These are phyloP conservation scores for Brachionus asplanchnoidis DNA, from an alignment of 1,140 invertebrate species.

Conservation along the genomic window DNA sequence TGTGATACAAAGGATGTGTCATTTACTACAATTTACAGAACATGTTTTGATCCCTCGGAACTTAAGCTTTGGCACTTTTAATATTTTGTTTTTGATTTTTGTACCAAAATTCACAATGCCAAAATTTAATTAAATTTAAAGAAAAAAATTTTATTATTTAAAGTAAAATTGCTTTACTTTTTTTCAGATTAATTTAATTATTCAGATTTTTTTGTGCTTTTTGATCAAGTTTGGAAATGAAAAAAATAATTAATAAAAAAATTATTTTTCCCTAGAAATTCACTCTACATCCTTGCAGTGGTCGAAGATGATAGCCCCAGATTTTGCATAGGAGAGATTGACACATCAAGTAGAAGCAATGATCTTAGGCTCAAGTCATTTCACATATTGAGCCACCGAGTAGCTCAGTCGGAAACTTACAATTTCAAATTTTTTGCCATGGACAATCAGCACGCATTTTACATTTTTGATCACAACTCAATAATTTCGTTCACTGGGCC, in stretches of 20 bases:
- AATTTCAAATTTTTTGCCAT: slow-evolving; percentile 14
- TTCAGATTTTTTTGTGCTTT: neutral
- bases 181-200: too few species aligned
- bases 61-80: too few species aligned
- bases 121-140: too few species aligned
- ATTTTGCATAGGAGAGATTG: slow-evolving; percentile 30
- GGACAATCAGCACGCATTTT: slow-evolving; percentile 32
- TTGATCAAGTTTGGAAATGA: neutral
- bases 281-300: slow-evolving; percentile 12
- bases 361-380: neutral
- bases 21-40: too few species aligned
- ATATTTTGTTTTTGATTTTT: too few species aligned
- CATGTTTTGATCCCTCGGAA: too few species aligned
- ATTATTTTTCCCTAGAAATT: neutral
- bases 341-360: neutral
- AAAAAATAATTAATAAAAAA: neutral
- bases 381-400: neutral
- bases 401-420: neutral
- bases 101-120: too few species aligned
- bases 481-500: slow-evolving; percentile 34
- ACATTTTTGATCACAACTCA: slow-evolving; percentile 4
- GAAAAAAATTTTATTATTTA: too few species aligned
- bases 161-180: too few species aligned
- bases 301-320: neutral
- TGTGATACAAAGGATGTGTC: too few species aligned